These are phyloP conservation scores for Tetramorium parvispinum DNA, from an alignment of 1,140 invertebrate species.

Conservation along the genomic window DNA sequence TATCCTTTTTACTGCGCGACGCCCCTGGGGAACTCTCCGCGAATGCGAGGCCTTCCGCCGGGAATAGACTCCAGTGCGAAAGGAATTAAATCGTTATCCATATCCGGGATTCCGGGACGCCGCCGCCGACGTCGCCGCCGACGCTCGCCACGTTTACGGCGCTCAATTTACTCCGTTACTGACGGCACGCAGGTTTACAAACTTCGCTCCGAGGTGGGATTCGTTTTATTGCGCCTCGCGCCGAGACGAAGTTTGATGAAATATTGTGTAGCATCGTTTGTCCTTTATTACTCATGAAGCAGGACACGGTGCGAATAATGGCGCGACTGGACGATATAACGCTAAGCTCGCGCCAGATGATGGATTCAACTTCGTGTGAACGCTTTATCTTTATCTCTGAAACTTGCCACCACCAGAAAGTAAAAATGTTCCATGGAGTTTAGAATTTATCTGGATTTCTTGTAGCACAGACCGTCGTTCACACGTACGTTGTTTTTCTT, in stretches of 20 bases:
- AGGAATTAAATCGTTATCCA: constrained; percentile 60
- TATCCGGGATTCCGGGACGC: constrained; percentile 51
- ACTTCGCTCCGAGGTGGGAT: constrained; percentile 20
- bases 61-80: constrained; percentile 56
- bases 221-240: constrained; percentile 18
- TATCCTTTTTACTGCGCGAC: constrained; percentile 67
- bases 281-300: constrained; percentile 36
- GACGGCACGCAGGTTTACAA: constrained; percentile 21
- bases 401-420: neutral
- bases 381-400: constrained; percentile 1
- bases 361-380: constrained; percentile 5
- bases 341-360: neutral
- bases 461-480: neutral
- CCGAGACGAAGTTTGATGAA: constrained; percentile 35
- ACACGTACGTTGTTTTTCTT: neutral
- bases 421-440: neutral
- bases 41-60: constrained; percentile 41
- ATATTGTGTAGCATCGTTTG: constrained; percentile 40
- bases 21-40: constrained; percentile 16
- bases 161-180: constrained; percentile 40
- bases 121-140: neutral
- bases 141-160: constrained; percentile 7
- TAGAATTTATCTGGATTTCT: neutral
- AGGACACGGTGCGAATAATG: constrained; percentile 27
- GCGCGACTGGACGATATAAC: constrained; percentile 22